Evolutionary conservation across 1,140 invertebrate species (phyloP), one percentile per base, ranked within the genome.

Genomic region (Cydia strobilella): DNA sequence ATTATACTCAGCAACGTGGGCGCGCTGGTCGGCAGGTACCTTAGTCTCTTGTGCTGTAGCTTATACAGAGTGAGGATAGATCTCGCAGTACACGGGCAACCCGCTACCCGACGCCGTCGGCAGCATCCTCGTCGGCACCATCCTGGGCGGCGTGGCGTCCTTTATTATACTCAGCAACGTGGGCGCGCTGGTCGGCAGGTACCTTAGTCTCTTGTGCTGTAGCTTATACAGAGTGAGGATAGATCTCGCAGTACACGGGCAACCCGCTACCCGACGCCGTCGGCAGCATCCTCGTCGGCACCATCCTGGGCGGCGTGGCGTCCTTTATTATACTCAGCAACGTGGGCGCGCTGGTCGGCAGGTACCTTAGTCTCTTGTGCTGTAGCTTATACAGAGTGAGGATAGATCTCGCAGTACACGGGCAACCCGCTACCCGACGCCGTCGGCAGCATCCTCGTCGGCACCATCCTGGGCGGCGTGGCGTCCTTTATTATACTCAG

Each of bases 161-260:
- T 99, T 99, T 90, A 99, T 99, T 80, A 99, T 99, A 83, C 96
- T 98, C 80, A 97, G 97, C 9, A 99, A 99, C 93, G 96, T 97
- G 15, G 96, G 96, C 42, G 98, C 98, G 45, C 92, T 99, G 18
- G 96, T 99, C 78, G 98, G 98, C 77, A 96, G 96, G 95, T 96
- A 88, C 39, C 1, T 42, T n/a, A n/a, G 35, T 39, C 27, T 27
- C 27, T n/a, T 27, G 27, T 27, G 6, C 6, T 39, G 35, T 39
- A 39, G 35, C 10, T 7, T 1, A 7, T 39, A n/a, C n/a, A 7
- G 35, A 12, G 7, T 4, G 35, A 27, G 27, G 27, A 1, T 27
- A 27, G 3, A 89, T 99, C 3, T 96, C 35, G 10, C 35, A 39
- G 35, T 39, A 39, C 35, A 39, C 7, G 1, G 95, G 95, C 72